Conservation (phyloP, 2,888 invertebrate genomes). For the Parnassius smintheus region DNA sequence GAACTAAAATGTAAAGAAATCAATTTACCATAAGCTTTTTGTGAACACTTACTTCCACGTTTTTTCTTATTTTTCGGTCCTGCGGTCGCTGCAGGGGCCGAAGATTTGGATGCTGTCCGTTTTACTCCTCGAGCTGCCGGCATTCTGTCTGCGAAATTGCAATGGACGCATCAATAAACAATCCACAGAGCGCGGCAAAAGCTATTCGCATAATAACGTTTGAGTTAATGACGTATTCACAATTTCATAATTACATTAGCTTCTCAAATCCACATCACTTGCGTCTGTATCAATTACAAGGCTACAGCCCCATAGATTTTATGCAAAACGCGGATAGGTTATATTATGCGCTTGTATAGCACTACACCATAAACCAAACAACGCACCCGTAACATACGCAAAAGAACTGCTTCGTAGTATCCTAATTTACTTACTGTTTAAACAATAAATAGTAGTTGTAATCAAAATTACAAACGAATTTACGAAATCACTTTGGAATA, state of each 20-base stretch:
- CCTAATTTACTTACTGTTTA: slow-evolving; percentile 65
- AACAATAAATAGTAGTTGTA: slow-evolving; percentile 43
- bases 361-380: slow-evolving; percentile 72
- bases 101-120: slow-evolving; percentile 72
- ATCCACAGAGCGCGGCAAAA: slow-evolving; percentile 66
- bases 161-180: slow-evolving; percentile 74
- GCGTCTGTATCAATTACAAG: slow-evolving; percentile 68
- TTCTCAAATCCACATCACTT: slow-evolving; percentile 55
- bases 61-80: slow-evolving; percentile 76
- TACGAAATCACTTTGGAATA: slow-evolving; percentile 55
- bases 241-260: slow-evolving; percentile 65
- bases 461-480: slow-evolving; percentile 48
- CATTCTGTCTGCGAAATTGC: slow-evolving; percentile 77
- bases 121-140: slow-evolving; percentile 78
- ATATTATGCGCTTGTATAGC: slow-evolving; percentile 78
- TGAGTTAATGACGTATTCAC: slow-evolving; percentile 65
- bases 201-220: slow-evolving; percentile 48
- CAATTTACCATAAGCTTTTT: slow-evolving; percentile 55
- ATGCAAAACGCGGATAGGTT: slow-evolving; percentile 73
- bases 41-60: slow-evolving; percentile 65
- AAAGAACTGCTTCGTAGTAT: slow-evolving; percentile 37
- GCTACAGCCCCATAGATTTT: slow-evolving; percentile 68
- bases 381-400: slow-evolving; percentile 55
- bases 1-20: slow-evolving; percentile 71
- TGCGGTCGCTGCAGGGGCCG: slow-evolving; percentile 55